Base-by-base conservation (phyloP, 2,113 vertebrate genomes). In the Dasyurus viverrinus region DNA sequence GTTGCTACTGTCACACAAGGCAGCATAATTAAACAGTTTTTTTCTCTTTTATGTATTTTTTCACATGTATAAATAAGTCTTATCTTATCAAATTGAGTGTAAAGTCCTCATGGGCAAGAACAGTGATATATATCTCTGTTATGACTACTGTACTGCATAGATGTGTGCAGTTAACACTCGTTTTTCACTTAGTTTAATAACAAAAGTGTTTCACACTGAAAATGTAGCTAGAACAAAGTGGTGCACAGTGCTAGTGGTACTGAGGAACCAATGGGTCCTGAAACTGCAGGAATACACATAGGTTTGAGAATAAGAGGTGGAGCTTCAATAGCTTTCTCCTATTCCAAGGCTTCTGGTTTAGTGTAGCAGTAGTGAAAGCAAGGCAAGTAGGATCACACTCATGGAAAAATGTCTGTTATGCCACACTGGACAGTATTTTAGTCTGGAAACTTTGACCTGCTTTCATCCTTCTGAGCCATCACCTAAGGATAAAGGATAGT, bases 101-200 rank as follows among this genome's bases (percentile, higher is more conserved):
- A 90, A 52, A 14, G 10, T 52, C 47, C 76, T 90, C 76, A 53
- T 53, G 4, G 16, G 27, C 48, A 95, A 50, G 7, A 92, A 42
- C 36, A 24, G 91, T 48, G 3, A 24, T 2, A n/a, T 93, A 54
- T 91, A 89, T 3, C 24, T 94, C 4, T 47, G 9, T 25, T 60
- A 54, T 47, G n/a, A 0, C 0, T 52, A 52, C 92, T 92, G 22
- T 1, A 60, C 27, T 94, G 22, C 90, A 42, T 60, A 26, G 93
- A 0, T 89, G 3, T 48, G 10, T 25, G 93, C 89, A 91, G 54
- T 55, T 52, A 90, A 57, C 48, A 53, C 27, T 47, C 92, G 0
- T 92, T 90, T 93, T 23, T 95, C 36, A 92, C 48, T 94, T 90
- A 55, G 30, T 57, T 96, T 89, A 89, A 89, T 8, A 76, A 90